phyloP scores from a whole-genome alignment of 2,888 invertebrate species.

The Ochropacha duplaris region DNA sequence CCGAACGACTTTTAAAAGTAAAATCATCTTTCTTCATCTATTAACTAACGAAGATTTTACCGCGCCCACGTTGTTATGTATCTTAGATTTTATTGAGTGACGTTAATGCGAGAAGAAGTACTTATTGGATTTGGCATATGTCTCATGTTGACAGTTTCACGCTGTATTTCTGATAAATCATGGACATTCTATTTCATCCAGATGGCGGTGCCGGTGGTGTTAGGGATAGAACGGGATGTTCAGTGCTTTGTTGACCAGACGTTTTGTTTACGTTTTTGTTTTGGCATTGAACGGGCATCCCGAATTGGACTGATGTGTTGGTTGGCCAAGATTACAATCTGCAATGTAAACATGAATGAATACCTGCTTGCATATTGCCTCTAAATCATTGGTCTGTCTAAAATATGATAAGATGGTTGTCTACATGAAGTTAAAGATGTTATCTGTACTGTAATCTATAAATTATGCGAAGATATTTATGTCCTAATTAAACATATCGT shows the following conservation, averaged over 20 bases:
- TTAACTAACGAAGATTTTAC: constrained; percentile 14
- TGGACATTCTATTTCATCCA: constrained; percentile 47
- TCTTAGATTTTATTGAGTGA: constrained; percentile 42
- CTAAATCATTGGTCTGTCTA: constrained; percentile 3
- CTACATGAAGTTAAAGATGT: no score
- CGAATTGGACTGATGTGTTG: constrained; percentile 66
- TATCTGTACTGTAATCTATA: no score
- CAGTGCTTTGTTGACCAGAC: constrained; percentile 64
- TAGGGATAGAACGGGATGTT: constrained; percentile 41
- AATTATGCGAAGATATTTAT: no score
- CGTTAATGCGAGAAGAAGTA: constrained; percentile 36
- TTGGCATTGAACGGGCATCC: constrained; percentile 72
- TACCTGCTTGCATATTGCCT: constrained; percentile 17
- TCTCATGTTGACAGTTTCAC: constrained; percentile 44
- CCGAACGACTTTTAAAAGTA: constrained; percentile 2
- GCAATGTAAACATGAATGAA: constrained; percentile 57
- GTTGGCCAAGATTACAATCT: constrained; percentile 55
- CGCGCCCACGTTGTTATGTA: constrained; percentile 26
- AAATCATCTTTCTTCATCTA: constrained; percentile 3
- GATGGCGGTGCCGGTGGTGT: constrained; percentile 31
- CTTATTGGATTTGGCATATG: constrained; percentile 44
- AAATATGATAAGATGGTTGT: not conserved
- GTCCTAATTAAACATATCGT: constrained; percentile 11
- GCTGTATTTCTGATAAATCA: constrained; percentile 49
- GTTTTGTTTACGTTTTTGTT: constrained; percentile 73